Conservation (phyloP, 1,140 invertebrate genomes). For the Hypothenemus hampei region DNA sequence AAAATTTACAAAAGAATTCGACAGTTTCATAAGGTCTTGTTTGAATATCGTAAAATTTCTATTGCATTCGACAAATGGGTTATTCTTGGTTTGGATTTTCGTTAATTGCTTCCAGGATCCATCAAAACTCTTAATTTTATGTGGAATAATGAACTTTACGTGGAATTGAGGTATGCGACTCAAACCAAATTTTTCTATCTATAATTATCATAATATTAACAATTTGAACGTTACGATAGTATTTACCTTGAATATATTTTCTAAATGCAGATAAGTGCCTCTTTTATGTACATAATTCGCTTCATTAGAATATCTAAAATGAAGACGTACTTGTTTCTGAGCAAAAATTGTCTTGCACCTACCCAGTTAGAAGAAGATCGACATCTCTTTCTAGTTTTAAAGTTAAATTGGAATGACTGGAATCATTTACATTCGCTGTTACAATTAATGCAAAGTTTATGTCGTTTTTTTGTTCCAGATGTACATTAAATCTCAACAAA, state of each 20-base stretch:
- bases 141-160: slow-evolving; percentile 1
- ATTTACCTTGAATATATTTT: slow-evolving; percentile 25
- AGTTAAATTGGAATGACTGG: slow-evolving; percentile 32
- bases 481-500: slow-evolving; percentile 43
- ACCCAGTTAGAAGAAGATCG: slow-evolving; percentile 42
- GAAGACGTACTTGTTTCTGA: neutral
- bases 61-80: neutral
- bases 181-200: slow-evolving; percentile 46
- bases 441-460: slow-evolving; percentile 1
- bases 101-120: neutral
- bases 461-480: slow-evolving; percentile 28
- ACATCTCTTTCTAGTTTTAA: slow-evolving; percentile 41
- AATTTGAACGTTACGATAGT: neutral
- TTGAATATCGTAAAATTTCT: neutral
- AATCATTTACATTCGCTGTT: slow-evolving; percentile 12
- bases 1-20: no score
- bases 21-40: neutral
- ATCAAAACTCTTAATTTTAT: neutral
- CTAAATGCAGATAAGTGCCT: slow-evolving; percentile 19
- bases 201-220: slow-evolving; percentile 35
- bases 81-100: neutral
- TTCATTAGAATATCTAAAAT: slow-evolving; percentile 42
- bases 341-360: slow-evolving; percentile 11
- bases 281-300: slow-evolving; percentile 35
- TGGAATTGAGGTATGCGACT: slow-evolving; percentile 38